Evolutionary conservation across 2,797 vertebrate species (phyloP).

Genomic region (Australoheros facetus): DNA sequence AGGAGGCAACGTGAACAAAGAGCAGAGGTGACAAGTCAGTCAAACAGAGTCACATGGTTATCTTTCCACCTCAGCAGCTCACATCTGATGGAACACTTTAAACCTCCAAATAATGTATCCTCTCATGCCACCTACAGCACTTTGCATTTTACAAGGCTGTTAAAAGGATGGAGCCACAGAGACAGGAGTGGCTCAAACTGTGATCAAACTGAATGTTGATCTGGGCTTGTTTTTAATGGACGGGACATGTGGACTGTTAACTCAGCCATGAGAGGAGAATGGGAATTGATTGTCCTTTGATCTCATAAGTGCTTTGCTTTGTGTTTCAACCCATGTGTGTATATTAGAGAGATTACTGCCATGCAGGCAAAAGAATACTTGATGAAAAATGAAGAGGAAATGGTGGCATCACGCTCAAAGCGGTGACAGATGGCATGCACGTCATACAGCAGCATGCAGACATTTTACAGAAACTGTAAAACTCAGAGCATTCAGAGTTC

Average conservation of each 20-base stretch:
- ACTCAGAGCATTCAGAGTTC: not conserved
- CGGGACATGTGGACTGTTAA: slow-evolving; percentile 30
- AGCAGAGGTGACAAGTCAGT: slow-evolving; percentile 29
- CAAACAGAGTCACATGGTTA: slow-evolving; percentile 37
- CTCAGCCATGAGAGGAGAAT: slow-evolving; percentile 29
- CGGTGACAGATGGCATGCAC: not conserved
- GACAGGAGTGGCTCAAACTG: slow-evolving; percentile 8
- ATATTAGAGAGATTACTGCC: not conserved
- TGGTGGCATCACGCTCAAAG: not conserved
- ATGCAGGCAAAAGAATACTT: not conserved
- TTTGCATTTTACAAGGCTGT: slow-evolving; percentile 58
- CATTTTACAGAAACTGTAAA: too few species aligned
- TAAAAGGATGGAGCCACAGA: not conserved
- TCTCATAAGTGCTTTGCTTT: slow-evolving; percentile 13
- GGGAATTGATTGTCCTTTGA: slow-evolving; percentile 40
- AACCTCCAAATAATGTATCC: slow-evolving; percentile 9
- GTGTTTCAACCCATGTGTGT: slow-evolving; percentile 2
- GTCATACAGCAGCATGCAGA: too few species aligned
- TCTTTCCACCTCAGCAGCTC: slow-evolving; percentile 21
- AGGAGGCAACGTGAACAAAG: slow-evolving; percentile 47
- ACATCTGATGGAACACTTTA: slow-evolving; percentile 12
- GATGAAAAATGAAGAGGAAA: not conserved
- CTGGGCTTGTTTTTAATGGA: slow-evolving; percentile 41
- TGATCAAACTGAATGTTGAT: slow-evolving; percentile 28
- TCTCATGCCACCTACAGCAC: slow-evolving; percentile 1